Conservation (phyloP, 1,140 invertebrate species). For the Coelopa frigida region DNA sequence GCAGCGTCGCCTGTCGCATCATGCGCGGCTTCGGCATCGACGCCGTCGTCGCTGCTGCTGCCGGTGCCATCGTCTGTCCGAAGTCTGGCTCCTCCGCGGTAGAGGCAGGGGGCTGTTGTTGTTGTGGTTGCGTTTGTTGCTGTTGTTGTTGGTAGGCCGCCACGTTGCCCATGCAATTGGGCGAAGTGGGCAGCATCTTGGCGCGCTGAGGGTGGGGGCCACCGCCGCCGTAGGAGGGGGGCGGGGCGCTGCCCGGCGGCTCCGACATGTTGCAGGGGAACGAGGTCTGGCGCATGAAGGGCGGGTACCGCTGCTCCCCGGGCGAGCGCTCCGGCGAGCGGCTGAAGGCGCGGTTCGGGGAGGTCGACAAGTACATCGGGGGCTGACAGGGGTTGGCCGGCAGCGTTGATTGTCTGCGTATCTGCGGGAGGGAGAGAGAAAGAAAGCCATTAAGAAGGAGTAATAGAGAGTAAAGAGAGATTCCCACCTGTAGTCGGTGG, state of each 20-base stretch:
- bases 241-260: slow-evolving; percentile 10
- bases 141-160: slow-evolving; percentile 6
- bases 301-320: slow-evolving; percentile 40
- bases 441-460: neutral
- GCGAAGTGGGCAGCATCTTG: slow-evolving; percentile 34
- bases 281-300: slow-evolving; percentile 40
- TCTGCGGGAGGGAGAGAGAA: slow-evolving; percentile 14
- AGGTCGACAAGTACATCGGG: slow-evolving; percentile 40
- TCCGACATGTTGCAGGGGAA: slow-evolving; percentile 31
- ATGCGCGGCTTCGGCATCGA: slow-evolving; percentile 38
- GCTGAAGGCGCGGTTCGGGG: slow-evolving; percentile 40
- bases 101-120: slow-evolving; percentile 28
- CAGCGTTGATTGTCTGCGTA: slow-evolving; percentile 42
- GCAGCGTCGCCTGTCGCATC: slow-evolving; percentile 39
- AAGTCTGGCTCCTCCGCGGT: slow-evolving; percentile 34
- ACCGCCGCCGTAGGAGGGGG: neutral
- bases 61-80: neutral
- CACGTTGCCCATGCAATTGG: slow-evolving; percentile 9
- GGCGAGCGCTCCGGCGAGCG: slow-evolving; percentile 41
- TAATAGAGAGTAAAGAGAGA: neutral
- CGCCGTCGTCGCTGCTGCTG: too few relatives aligned
- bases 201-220: slow-evolving; percentile 22
- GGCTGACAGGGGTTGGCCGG: slow-evolving; percentile 36
- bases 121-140: slow-evolving; percentile 16
- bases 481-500: slow-evolving; percentile 28